Evolutionary conservation across 2,113 vertebrate species (phyloP).

Genomic region (Megaceryle torquata): DNA sequence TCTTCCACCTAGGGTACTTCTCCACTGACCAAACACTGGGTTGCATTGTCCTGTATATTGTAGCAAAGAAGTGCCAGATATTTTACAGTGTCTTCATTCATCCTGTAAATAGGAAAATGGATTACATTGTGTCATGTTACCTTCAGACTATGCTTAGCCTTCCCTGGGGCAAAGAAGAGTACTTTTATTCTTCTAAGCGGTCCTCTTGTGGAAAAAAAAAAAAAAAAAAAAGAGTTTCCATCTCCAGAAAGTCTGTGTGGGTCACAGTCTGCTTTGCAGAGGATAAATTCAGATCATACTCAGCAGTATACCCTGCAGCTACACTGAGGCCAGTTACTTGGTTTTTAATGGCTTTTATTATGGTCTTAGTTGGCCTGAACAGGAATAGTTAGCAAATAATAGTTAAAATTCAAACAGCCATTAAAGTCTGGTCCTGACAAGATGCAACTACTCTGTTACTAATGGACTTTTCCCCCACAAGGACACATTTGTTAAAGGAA

Average conservation of each 20-base stretch:
- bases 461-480: conserved; percentile 60
- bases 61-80: neutral
- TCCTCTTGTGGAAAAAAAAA: neutral
- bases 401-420: conserved; percentile 71
- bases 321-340: conserved; percentile 11
- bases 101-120: neutral
- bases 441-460: conserved; percentile 48
- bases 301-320: conserved; percentile 36
- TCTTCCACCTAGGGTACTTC: neutral
- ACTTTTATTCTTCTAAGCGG: neutral
- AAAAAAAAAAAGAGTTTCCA: neutral
- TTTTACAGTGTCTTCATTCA: neutral
- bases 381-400: conserved; percentile 60
- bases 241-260: neutral
- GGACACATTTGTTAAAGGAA: conserved; percentile 44
- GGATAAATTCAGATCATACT: conserved; percentile 47
- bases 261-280: conserved; percentile 22
- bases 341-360: conserved; percentile 60
- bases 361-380: neutral
- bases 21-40: neutral
- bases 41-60: neutral
- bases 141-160: neutral
- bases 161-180: neutral
- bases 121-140: neutral
- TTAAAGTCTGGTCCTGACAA: conserved; percentile 61